A percentile compares a stretch with the other conserved stretches of the same genome.
Conservation (phyloP, 1,140 invertebrate genomes). For the Diachasmimorpha longicaudata region DNA sequence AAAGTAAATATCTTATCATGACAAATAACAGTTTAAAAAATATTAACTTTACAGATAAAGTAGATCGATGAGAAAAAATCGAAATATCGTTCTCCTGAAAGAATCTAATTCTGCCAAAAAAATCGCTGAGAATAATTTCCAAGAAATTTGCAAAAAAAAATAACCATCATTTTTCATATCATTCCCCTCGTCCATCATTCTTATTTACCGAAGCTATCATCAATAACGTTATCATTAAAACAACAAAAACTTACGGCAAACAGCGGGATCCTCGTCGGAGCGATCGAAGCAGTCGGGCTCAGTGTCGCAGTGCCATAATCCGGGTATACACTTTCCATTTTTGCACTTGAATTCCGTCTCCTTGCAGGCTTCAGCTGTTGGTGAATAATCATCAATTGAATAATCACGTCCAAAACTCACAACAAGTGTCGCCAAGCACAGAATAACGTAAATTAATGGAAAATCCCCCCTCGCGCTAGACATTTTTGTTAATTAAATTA, state of each 20-base stretch:
- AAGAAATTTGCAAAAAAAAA: too few relatives aligned
- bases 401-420: background rate
- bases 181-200: too few relatives aligned
- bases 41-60: too few relatives aligned
- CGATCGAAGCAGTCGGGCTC: slow-evolving; percentile 79
- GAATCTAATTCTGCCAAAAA: too few relatives aligned
- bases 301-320: slow-evolving; percentile 76
- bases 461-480: background rate
- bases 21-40: too few relatives aligned
- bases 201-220: too few relatives aligned
- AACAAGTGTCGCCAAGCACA: slow-evolving; percentile 29
- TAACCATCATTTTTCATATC: too few relatives aligned
- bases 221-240: too few relatives aligned
- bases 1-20: too few relatives aligned
- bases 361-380: slow-evolving; percentile 71
- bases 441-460: background rate
- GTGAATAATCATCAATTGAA: slow-evolving; percentile 23
- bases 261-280: slow-evolving; percentile 72
- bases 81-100: too few relatives aligned
- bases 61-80: too few relatives aligned
- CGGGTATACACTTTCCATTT: slow-evolving; percentile 80
- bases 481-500: background rate
- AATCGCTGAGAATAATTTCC: too few relatives aligned
- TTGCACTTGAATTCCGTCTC: slow-evolving; percentile 73
- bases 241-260: slow-evolving; percentile 71